Percentiles rank a stretch among this genome's conserved stretches.
Conservation (phyloP, 2,797 vertebrate genomes). For the Sebastes vulpes region DNA sequence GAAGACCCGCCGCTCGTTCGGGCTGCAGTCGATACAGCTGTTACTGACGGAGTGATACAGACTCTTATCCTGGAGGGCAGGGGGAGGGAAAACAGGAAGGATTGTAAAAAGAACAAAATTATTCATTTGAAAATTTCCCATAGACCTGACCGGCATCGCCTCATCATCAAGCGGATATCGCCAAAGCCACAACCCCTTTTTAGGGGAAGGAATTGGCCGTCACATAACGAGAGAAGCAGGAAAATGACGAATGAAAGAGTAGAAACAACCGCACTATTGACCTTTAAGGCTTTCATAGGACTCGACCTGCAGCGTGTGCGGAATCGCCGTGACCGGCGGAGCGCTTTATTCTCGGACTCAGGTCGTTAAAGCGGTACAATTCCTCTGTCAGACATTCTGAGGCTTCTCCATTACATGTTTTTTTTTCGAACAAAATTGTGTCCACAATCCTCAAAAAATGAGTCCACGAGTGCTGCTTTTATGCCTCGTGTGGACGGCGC, state of each 20-base stretch:
- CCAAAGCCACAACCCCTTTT: not conserved
- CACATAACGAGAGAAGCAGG: not conserved
- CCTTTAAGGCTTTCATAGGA: no score
- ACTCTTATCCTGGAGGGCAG: slow-evolving; percentile 87
- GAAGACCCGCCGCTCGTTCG: slow-evolving; percentile 90
- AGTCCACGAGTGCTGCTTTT: no score
- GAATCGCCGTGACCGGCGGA: not conserved
- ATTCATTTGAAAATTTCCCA: not conserved
- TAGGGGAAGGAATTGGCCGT: not conserved
- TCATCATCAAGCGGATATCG: not conserved
- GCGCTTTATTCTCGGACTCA: no score
- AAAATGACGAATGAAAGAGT: not conserved
- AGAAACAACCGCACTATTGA: no score
- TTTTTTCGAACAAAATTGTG: no score
- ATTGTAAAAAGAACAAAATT: not conserved
- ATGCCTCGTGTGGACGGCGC: no score
- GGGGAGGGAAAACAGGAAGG: not conserved
- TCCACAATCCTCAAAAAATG: no score
- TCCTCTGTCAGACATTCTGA: no score
- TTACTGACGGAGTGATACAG: slow-evolving; percentile 93
- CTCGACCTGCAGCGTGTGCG: not conserved
- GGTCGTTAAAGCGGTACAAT: no score
- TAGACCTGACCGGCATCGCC: not conserved
- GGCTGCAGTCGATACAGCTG: slow-evolving; percentile 93
- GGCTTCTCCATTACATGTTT: no score